These are phyloP conservation scores for Lasioglossum baleicum DNA, from an alignment of 1,140 invertebrate genomes.

Conservation along the genomic window DNA sequence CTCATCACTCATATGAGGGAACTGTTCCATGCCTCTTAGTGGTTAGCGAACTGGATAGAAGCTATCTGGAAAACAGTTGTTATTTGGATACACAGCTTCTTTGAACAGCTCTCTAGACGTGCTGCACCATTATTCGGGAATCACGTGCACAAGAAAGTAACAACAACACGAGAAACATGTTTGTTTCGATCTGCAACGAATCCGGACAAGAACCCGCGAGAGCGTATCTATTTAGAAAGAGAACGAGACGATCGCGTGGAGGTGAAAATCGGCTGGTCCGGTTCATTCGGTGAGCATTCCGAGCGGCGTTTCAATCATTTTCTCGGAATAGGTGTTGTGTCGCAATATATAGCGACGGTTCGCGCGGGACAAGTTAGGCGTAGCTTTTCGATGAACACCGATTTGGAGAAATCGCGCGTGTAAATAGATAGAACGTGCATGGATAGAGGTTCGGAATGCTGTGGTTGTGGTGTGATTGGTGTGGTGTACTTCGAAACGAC, in stretches of 20 bases:
- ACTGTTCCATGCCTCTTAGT: conserved; percentile 67
- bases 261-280: not conserved
- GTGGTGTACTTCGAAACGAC: conserved; percentile 31
- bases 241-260: not conserved
- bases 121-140: not conserved
- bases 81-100: not conserved
- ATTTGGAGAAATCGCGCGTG: not conserved
- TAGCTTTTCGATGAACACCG: conserved; percentile 7
- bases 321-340: conserved; percentile 29
- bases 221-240: not conserved
- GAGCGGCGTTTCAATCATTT: conserved; percentile 2
- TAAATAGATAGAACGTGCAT: not conserved
- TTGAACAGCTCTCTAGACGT: not conserved
- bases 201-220: not conserved
- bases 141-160: not conserved
- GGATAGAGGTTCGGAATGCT: conserved; percentile 4
- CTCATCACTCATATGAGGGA: conserved; percentile 64
- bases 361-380: conserved; percentile 19
- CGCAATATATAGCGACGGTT: conserved; percentile 16
- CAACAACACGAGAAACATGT: not conserved
- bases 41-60: conserved; percentile 22
- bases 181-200: not conserved
- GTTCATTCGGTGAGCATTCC: conserved; percentile 8
- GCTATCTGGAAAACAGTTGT: conserved; percentile 48
- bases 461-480: no score